Base-by-base conservation (phyloP, 1,140 invertebrate genomes). In the Scaptomyza montana region DNA sequence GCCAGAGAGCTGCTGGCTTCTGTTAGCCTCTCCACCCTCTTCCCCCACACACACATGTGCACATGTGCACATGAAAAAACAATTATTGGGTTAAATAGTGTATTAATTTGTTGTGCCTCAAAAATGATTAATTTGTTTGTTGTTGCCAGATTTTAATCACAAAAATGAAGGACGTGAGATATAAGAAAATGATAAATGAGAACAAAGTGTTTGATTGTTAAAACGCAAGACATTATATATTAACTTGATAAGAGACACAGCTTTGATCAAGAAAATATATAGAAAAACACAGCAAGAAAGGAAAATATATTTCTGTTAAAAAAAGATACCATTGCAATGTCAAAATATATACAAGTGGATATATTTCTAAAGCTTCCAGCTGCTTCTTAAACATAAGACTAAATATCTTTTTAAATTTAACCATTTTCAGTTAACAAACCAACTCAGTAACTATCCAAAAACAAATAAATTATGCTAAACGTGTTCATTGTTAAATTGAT, bases 1-100 rank as follows among this genome's bases (percentile, higher is more conserved):
- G 43, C 78, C 70, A 47, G 64, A 76, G 82, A 73, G 78, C 76
- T 80, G 68, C 77, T 75, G 41, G 50, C 46, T 71, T 6, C 60
- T 56, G 30, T 49, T 67, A 25, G 41, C 5, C 7, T 33, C 6
- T 6, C 30, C 33, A 33, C 30, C 30, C 30, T n/a, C 30, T 6
- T 6, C 49, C 49, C 25, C 33, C 43, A 45, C 33, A 16, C 30
- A 7, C 33, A 16, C 30, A 8, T 66, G 21, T 53, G 9, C 13
- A 13, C 33, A 46, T 46, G 46, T 47, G 13, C 36, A n/a, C 28
- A 28, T 57, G 43, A 3, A 57, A 16, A 16, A 46, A 54, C 13
- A 54, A 54, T 54, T 66, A 66, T 66, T 72, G 33, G 54, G n/a
- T 72, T 59, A 19, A 70, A 46, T 59, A 41, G 54, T 60, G 46